Base-by-base conservation (phyloP, 2,888 invertebrate species). In the Corbicula japonica region DNA sequence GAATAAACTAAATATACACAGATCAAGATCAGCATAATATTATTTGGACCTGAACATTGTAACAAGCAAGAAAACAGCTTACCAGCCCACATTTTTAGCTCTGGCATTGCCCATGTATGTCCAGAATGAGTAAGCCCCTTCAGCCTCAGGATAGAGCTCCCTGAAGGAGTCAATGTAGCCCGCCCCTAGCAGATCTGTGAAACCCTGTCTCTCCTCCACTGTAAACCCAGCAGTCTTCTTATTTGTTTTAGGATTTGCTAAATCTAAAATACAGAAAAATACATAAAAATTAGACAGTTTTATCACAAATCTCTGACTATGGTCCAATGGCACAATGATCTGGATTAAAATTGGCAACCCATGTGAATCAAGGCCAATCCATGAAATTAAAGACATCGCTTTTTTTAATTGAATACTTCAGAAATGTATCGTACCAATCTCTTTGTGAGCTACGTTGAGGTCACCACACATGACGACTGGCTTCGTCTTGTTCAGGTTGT, bases 381-480 rank as follows among this genome's bases (percentile, higher is more conserved):
- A 66, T 34, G 6, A 12, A 69, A 41, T 32, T 56, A 32, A 56
- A 56, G 12, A 10, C n/a, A 23, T 26, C 21, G 32, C 35, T 12
- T 28, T 18, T n/a, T n/a, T 4, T 4, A 35, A 38, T n/a, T 28
- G 30, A 41, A 61, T 1, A 28, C 21, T n/a, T 48, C 12, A 58
- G 6, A 21, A 61, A 35, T 61, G 4, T n/a, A 26, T 50, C 93
- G 87, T 93, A 97, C 97, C 97, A 92, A 99, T 98, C 95, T 98
- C 98, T 84, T 95, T 94, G 93, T 99, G 99, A 26, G 99, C 97
- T 10, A 99, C 99, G 94, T 99, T 99, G 95, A 99, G 96, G 93
- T 99, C 99, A 0, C 99, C 99, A 91, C 97, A 97, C 88, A 99
- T 95, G 74, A 99, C 96, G 12, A 99, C 97, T 10, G 99, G 98